phyloP scores from a whole-genome alignment of 2,113 vertebrate species.

The Miniopterus natalensis region DNA sequence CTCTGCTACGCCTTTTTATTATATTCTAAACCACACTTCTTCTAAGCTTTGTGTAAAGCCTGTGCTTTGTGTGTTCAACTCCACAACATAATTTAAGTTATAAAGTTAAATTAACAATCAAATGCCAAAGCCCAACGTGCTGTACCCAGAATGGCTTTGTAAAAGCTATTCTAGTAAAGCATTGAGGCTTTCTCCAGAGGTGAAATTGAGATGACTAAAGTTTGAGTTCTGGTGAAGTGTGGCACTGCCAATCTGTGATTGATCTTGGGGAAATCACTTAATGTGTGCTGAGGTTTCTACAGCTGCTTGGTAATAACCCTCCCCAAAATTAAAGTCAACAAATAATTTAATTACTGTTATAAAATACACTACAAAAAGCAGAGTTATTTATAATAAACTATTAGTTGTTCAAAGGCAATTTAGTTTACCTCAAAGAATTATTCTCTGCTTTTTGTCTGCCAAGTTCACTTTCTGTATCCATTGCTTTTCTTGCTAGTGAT shows the following conservation, averaged over 20 bases:
- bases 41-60: background rate
- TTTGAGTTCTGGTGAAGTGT: background rate
- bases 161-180: slow-evolving; percentile 36
- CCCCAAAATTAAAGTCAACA: slow-evolving; percentile 43
- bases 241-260: background rate
- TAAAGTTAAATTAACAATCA: slow-evolving; percentile 43
- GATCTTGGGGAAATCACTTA: slow-evolving; percentile 34
- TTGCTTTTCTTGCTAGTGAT: slow-evolving; percentile 85
- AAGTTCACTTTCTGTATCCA: slow-evolving; percentile 87
- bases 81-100: slow-evolving; percentile 49
- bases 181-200: background rate
- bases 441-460: slow-evolving; percentile 87
- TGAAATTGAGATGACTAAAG: background rate
- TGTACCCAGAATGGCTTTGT: background rate
- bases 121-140: slow-evolving; percentile 26
- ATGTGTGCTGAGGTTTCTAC: background rate
- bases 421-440: slow-evolving; percentile 88
- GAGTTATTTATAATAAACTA: slow-evolving; percentile 58
- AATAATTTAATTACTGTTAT: slow-evolving; percentile 47
- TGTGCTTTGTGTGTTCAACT: background rate
- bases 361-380: slow-evolving; percentile 56
- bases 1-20: slow-evolving; percentile 23
- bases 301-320: slow-evolving; percentile 5
- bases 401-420: slow-evolving; percentile 57
- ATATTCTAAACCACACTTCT: background rate